These are phyloP conservation scores for Heliconius aoede DNA, from an alignment of 2,888 invertebrate species.

Conservation along the genomic window DNA sequence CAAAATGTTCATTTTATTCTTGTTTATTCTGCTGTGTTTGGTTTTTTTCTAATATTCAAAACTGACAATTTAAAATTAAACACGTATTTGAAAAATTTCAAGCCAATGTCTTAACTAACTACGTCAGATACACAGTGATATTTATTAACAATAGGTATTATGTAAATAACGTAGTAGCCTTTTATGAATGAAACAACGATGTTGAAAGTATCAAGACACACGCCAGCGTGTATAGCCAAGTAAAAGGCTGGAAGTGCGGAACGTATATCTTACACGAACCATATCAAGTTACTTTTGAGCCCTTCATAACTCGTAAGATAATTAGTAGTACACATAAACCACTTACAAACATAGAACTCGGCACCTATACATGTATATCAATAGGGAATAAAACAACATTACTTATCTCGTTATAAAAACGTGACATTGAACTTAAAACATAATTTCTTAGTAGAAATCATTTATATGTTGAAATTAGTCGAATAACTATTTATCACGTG, in stretches of 20 bases:
- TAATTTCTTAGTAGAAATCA: not conserved
- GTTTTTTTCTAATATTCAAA: not conserved
- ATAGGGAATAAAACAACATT: not conserved
- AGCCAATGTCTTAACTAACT: not conserved
- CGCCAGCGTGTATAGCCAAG: too few relatives aligned
- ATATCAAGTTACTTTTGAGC: too few relatives aligned
- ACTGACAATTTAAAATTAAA: not conserved
- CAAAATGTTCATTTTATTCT: not conserved
- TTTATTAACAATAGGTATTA: not conserved
- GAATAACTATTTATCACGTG: conserved; percentile 4
- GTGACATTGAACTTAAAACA: not conserved
- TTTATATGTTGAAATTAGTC: conserved; percentile 4
- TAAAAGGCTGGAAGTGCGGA: too few relatives aligned
- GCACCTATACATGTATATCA: not conserved
- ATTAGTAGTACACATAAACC: too few relatives aligned
- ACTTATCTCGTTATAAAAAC: not conserved
- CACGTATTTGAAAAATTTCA: not conserved
- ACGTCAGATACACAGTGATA: not conserved
- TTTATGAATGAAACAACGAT: not conserved
- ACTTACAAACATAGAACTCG: too few relatives aligned
- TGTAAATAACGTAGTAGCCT: not conserved
- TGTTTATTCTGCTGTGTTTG: not conserved
- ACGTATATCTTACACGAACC: too few relatives aligned
- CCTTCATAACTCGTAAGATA: too few relatives aligned
- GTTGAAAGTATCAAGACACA: not conserved